Evolutionary conservation across 2,888 invertebrate genomes (phyloP).

Genomic region (Camptogramma bilineatum): DNA sequence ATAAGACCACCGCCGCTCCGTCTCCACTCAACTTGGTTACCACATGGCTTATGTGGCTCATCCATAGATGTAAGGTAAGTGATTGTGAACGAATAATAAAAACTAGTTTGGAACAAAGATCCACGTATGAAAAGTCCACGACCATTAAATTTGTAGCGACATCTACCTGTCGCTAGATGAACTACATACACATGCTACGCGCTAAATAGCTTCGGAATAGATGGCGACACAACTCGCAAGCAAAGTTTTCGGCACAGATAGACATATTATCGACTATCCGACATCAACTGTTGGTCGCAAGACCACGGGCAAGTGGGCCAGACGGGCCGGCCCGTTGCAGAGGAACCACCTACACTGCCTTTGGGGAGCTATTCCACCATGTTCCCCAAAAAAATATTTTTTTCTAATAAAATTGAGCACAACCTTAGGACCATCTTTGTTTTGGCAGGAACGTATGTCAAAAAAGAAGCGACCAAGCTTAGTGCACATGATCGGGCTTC

Average conservation of each 20-base stretch:
- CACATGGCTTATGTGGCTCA: conserved; percentile 95
- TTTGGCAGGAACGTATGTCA: conserved; percentile 84
- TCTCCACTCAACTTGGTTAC: conserved; percentile 98
- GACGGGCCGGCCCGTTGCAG: too few relatives aligned
- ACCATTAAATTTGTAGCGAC: too few relatives aligned
- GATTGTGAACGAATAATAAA: neutral
- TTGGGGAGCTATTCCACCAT: too few relatives aligned
- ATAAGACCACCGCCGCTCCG: conserved; percentile 98
- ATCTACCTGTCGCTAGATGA: too few relatives aligned
- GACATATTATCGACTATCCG: too few relatives aligned
- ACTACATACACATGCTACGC: too few relatives aligned
- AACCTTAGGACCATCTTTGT: conserved; percentile 13
- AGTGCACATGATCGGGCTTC: conserved; percentile 92
- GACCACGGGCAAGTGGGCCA: too few relatives aligned
- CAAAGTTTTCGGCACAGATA: too few relatives aligned
- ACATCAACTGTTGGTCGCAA: too few relatives aligned
- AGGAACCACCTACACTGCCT: too few relatives aligned
- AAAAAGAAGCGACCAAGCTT: conserved; percentile 93
- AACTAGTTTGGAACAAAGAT: neutral
- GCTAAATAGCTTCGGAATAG: too few relatives aligned
- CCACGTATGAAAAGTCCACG: neutral
- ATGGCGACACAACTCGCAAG: too few relatives aligned
- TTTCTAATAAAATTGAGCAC: neutral
- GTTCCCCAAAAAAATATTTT: neutral
- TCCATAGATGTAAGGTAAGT: conserved; percentile 90